A percentile compares a stretch with the other conserved stretches of the same genome.
These are phyloP conservation scores for Pollicipes pollicipes DNA, from an alignment of 1,140 invertebrate species.

Conservation along the genomic window DNA sequence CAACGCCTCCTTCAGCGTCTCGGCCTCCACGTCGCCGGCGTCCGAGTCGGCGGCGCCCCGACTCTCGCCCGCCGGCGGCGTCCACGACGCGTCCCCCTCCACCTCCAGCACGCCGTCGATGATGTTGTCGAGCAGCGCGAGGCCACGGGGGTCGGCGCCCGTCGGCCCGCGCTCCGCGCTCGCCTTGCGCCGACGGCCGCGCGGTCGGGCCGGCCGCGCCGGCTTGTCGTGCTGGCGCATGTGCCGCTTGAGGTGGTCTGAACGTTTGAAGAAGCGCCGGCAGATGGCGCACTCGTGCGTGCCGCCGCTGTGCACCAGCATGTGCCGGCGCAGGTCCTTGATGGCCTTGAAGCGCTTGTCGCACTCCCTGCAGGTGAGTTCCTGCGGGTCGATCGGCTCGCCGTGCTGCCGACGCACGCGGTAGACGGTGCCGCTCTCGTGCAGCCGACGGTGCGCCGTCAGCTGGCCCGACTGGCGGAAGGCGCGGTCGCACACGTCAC, in stretches of 20 bases:
- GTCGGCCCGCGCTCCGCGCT: too few species aligned
- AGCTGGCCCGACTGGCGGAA: not conserved
- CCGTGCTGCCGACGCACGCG: not conserved
- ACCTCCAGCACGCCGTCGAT: not conserved
- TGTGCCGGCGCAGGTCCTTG: not conserved
- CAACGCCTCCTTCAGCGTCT: not conserved
- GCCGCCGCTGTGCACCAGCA: not conserved
- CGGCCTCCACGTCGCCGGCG: not conserved
- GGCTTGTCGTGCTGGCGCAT: not conserved
- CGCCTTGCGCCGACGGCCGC: too few species aligned
- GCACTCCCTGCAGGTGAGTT: not conserved
- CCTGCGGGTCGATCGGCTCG: not conserved
- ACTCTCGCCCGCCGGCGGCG: not conserved
- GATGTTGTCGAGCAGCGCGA: not conserved
- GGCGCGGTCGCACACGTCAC: constrained; percentile 12
- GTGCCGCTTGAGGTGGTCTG: not conserved
- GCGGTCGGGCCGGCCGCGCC: too few species aligned
- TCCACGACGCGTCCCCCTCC: not conserved
- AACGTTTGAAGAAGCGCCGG: not conserved
- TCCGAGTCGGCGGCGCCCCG: not conserved
- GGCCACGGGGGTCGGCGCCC: too few species aligned
- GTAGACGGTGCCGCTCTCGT: not conserved
- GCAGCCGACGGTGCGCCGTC: not conserved
- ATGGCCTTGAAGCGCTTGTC: not conserved
- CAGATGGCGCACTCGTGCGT: not conserved